These are phyloP conservation scores for Sussaba pulchella DNA, from an alignment of 2,888 invertebrate genomes.

Conservation along the genomic window DNA sequence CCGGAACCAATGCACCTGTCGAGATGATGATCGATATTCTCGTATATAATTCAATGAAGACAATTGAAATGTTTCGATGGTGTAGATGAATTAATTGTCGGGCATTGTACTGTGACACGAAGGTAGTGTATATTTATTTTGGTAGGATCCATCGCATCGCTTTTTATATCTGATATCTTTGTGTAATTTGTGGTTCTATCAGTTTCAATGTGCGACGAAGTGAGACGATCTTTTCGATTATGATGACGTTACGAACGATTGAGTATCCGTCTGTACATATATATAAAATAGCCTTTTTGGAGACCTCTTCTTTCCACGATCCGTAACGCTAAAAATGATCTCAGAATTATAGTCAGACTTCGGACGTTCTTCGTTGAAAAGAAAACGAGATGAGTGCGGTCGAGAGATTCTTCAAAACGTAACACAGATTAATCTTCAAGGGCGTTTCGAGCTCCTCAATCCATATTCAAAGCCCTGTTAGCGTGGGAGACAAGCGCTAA, in stretches of 20 bases:
- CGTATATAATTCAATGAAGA: constrained; percentile 10
- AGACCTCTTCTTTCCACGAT: no score
- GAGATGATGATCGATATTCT: constrained; percentile 31
- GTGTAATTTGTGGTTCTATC: not conserved
- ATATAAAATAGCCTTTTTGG: no score
- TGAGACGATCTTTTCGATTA: not conserved
- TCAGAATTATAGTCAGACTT: no score
- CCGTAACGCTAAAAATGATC: no score
- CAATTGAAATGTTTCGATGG: not conserved
- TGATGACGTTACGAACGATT: no score
- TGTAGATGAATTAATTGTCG: not conserved
- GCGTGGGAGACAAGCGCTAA: constrained; percentile 63
- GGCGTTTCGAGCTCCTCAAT: constrained; percentile 11
- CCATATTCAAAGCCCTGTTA: constrained; percentile 58
- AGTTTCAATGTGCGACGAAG: not conserved
- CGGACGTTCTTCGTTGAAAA: no score
- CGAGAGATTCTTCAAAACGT: no score
- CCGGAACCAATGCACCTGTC: constrained; percentile 24
- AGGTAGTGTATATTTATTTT: not conserved
- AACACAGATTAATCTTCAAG: not conserved
- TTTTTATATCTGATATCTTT: not conserved
- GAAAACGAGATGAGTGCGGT: no score
- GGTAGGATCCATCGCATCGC: not conserved
- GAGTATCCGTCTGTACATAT: no score
- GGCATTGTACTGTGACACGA: not conserved